Evolutionary conservation across 64 coral and sea anemone species (phyloP), one percentile per base, ranked within the genome.

Genomic region (Montipora efflorescens): DNA sequence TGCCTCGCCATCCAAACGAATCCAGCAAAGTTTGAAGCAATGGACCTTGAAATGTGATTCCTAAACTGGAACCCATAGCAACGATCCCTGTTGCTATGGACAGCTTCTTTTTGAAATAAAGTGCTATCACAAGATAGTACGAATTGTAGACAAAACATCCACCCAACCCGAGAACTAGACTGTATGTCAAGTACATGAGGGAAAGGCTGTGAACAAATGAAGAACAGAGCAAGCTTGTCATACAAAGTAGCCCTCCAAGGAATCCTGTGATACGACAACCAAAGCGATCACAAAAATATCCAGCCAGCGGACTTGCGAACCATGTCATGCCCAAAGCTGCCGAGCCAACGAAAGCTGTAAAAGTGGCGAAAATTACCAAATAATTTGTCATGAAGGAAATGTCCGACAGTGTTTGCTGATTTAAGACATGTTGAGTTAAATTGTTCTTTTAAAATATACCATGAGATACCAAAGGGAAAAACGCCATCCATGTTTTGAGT

Each of bases 161-260:
- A 57, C 53, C 53, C 53, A 57, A 5, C 6, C 53, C 53, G 10
- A 90, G 84, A 25, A 95, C 13, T 10, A 86, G 4, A 18, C 93
- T 73, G 61, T 90, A 85, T 1, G 72, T 95, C 59, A 95, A 88
- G 67, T 95, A 95, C 21, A 95, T 71, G 18, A 90, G 6, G 1
- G 73, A 20, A 55, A 90, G 15, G 9, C 48, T 51, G 0, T 48
- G 44, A 1, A 50, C 67, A 23, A 95, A 81, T 4, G 93, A 95
- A 78, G 93, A 62, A 9, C 21, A 8, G 13, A 71, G 74, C 16
- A 95, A 73, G 5, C 87, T 71, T 47, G 61, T 15, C 16, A 69
- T 77, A 69, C 93, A 95, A 18, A 84, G 45, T 3, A 67, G 19
- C 6, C 23, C 75, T 15, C 75, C 75, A 44, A 47, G 10, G 10